These are phyloP conservation scores for Paradoxurus hermaphroditus DNA, from an alignment of 2,113 vertebrate species.

Conservation along the genomic window DNA sequence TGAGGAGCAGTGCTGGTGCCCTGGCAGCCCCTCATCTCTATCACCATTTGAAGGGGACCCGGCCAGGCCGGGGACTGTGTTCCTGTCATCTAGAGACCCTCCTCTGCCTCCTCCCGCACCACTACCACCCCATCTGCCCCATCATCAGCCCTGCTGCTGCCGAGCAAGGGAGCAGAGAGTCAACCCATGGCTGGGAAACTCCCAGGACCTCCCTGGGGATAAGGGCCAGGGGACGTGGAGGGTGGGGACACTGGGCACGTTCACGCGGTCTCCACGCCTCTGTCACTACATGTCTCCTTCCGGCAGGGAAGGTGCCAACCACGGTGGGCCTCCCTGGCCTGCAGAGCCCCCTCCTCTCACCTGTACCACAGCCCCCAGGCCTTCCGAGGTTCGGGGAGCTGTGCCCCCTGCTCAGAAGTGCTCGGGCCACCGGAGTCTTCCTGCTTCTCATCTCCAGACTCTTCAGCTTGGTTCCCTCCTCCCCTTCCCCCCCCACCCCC, in stretches of 20 bases:
- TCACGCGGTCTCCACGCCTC: not conserved
- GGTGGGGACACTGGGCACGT: not conserved
- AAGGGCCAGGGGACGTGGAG: accelerated
- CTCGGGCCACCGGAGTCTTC: accelerated
- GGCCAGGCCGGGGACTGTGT: accelerated
- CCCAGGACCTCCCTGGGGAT: not conserved
- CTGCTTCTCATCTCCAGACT: not conserved
- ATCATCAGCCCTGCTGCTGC: accelerated
- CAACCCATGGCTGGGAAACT: not conserved
- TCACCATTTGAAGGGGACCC: not conserved
- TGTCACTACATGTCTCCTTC: not conserved
- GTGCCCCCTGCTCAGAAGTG: not conserved
- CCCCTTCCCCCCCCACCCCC: not conserved
- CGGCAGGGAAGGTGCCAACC: not conserved
- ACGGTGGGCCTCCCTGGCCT: not conserved
- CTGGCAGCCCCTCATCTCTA: not conserved
- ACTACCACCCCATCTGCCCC: accelerated
- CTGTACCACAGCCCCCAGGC: accelerated
- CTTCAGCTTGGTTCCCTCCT: not conserved
- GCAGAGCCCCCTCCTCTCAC: not conserved
- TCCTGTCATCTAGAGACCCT: not conserved
- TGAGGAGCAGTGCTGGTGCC: not conserved
- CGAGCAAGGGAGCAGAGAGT: not conserved
- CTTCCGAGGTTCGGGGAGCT: not conserved
- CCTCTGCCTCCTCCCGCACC: not conserved